These are phyloP conservation scores for Oostethus manadensis DNA, from an alignment of 2,113 vertebrate species.

Conservation along the genomic window DNA sequence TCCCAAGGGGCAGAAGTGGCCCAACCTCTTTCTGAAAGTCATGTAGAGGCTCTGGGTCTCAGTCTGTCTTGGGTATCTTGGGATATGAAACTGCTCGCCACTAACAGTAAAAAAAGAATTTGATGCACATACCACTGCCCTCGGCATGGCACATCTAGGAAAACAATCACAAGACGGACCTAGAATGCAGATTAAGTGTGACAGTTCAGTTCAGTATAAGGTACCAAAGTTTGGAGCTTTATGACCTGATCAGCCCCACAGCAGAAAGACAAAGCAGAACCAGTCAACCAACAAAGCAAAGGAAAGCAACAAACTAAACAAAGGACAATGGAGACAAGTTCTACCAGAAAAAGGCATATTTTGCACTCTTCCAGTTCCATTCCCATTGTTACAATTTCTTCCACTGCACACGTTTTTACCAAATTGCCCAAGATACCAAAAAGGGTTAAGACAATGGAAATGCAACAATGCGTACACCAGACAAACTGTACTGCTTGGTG, in stretches of 20 bases:
- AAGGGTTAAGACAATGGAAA: too few species aligned
- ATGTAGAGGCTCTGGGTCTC: constrained; percentile 4
- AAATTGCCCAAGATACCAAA: too few species aligned
- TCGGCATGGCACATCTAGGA: not conserved
- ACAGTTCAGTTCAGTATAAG: not conserved
- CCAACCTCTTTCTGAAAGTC: constrained; percentile 12
- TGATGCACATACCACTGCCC: constrained; percentile 8
- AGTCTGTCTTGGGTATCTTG: constrained; percentile 5
- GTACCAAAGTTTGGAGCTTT: not conserved
- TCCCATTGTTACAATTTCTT: not conserved
- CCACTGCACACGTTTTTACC: too few species aligned
- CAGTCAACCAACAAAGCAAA: not conserved
- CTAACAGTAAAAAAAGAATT: not conserved
- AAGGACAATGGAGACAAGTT: not conserved
- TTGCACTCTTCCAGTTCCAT: not conserved
- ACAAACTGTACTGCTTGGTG: too few species aligned
- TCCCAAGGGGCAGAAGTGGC: constrained; percentile 20
- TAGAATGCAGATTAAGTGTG: too few species aligned
- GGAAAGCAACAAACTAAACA: not conserved
- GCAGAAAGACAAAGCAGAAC: not conserved
- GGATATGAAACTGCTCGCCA: constrained; percentile 3
- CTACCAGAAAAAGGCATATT: not conserved
- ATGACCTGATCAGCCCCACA: not conserved
- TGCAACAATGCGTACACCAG: too few species aligned
- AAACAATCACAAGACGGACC: not conserved